Evolutionary conservation across 2,797 vertebrate genomes (phyloP).

Genomic region (Xenentodon cancila): DNA sequence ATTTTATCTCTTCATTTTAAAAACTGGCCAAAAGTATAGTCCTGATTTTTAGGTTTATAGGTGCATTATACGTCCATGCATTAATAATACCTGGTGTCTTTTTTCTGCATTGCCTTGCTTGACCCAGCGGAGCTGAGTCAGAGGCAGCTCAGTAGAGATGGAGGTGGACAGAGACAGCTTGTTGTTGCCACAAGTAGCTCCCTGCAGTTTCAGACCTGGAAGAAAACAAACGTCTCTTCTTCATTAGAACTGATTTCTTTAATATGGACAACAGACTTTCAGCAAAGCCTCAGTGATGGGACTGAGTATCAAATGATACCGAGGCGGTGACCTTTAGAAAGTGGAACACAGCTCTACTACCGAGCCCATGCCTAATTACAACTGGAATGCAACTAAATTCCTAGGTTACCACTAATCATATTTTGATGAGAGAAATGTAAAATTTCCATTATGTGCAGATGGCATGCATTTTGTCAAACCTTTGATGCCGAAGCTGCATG

Average conservation of each 20-base stretch:
- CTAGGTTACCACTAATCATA: too few species aligned
- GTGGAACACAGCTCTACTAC: too few species aligned
- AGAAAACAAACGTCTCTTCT: background rate
- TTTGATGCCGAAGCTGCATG: constrained; percentile 98
- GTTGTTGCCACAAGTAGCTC: constrained; percentile 93
- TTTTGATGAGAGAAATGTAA: background rate
- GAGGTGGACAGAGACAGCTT: constrained; percentile 93
- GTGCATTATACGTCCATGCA: background rate
- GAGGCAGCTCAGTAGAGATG: constrained; percentile 94
- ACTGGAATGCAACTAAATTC: too few species aligned
- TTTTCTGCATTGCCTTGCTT: constrained; percentile 90
- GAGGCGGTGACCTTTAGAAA: too few species aligned
- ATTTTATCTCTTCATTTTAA: background rate
- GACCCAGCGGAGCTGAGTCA: constrained; percentile 96
- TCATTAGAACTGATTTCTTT: background rate
- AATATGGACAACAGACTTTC: too few species aligned
- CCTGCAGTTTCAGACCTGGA: constrained; percentile 88
- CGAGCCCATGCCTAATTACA: too few species aligned
- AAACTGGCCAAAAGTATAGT: background rate
- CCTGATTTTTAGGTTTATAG: background rate
- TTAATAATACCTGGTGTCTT: constrained; percentile 86
- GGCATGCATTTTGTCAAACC: constrained; percentile 74
- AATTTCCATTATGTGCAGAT: background rate
- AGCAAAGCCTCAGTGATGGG: too few species aligned
- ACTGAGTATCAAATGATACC: too few species aligned